These are phyloP conservation scores for Poeciliopsis paucimaculata DNA, from an alignment of 2,797 vertebrate species.

Conservation along the genomic window DNA sequence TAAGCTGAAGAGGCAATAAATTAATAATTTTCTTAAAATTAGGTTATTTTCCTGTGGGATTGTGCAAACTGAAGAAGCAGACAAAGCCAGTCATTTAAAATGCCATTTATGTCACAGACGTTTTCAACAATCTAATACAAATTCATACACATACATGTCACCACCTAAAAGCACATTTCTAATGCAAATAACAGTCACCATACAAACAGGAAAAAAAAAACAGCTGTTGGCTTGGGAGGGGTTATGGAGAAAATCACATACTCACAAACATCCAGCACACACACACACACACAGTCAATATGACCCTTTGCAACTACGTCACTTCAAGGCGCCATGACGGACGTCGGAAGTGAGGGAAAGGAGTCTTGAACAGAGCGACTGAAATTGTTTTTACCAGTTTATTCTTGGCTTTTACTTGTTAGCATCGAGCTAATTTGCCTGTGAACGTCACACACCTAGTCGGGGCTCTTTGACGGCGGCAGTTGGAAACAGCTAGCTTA, in stretches of 20 bases:
- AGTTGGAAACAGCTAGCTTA: no score
- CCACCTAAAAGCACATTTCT: conserved; percentile 78
- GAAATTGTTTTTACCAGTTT: no score
- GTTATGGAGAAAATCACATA: conserved; percentile 52
- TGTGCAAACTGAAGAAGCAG: conserved; percentile 28
- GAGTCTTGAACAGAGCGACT: no score
- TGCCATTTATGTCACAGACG: conserved; percentile 80
- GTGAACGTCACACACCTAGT: no score
- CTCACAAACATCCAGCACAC: conserved; percentile 54
- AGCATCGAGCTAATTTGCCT: no score
- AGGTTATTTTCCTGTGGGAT: background rate
- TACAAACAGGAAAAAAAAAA: conserved; percentile 73
- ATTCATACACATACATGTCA: conserved; percentile 81
- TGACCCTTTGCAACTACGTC: no score
- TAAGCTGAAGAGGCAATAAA: background rate
- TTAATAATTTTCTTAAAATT: background rate
- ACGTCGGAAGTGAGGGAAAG: no score
- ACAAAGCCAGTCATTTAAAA: conserved; percentile 61
- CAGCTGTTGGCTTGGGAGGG: conserved; percentile 54
- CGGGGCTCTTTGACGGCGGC: no score
- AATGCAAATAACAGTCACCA: conserved; percentile 79
- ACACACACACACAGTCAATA: conserved; percentile 13
- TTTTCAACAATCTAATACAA: conserved; percentile 82
- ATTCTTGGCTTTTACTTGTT: no score
- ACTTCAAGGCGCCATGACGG: no score